Evolutionary conservation across 2,888 invertebrate genomes (phyloP).

Genomic region (Phyllotreta striolata): DNA sequence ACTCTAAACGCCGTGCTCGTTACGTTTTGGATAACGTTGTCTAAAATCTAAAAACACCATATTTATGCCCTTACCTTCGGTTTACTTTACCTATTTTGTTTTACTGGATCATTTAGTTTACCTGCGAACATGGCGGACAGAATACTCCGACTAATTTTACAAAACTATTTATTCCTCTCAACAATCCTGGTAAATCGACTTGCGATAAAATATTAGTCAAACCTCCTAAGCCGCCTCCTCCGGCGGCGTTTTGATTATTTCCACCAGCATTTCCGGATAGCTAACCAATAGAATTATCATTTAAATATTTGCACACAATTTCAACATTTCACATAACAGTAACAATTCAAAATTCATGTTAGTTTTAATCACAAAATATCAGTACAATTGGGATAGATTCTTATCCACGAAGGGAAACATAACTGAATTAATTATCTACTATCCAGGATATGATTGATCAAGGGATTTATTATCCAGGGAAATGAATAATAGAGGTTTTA

Average conservation of each 20-base stretch:
- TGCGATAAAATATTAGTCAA: slow-evolving; percentile 52
- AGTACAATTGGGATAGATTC: too few relatives aligned
- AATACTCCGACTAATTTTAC: slow-evolving; percentile 57
- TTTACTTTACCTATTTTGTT: slow-evolving; percentile 3
- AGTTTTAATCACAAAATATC: too few relatives aligned
- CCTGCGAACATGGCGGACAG: slow-evolving; percentile 60
- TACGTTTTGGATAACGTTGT: slow-evolving; percentile 79
- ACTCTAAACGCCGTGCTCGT: slow-evolving; percentile 76
- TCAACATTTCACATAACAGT: too few relatives aligned
- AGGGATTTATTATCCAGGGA: too few relatives aligned
- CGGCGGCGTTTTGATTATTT: slow-evolving; percentile 18
- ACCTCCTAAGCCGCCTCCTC: slow-evolving; percentile 46
- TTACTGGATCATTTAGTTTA: slow-evolving; percentile 46
- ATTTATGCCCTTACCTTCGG: neutral
- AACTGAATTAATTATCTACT: too few relatives aligned
- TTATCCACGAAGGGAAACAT: too few relatives aligned
- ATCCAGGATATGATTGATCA: too few relatives aligned
- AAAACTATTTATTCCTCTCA: slow-evolving; percentile 57
- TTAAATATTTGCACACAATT: slow-evolving; percentile 1
- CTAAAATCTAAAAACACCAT: slow-evolving; percentile 68
- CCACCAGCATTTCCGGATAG: slow-evolving; percentile 36
- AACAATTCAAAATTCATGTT: too few relatives aligned
- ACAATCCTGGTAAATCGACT: slow-evolving; percentile 54
- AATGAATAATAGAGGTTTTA: too few relatives aligned
- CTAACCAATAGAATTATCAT: slow-evolving; percentile 34